Evolutionary conservation across 1,140 invertebrate genomes (phyloP).

Genomic region (Conus betulinus): DNA sequence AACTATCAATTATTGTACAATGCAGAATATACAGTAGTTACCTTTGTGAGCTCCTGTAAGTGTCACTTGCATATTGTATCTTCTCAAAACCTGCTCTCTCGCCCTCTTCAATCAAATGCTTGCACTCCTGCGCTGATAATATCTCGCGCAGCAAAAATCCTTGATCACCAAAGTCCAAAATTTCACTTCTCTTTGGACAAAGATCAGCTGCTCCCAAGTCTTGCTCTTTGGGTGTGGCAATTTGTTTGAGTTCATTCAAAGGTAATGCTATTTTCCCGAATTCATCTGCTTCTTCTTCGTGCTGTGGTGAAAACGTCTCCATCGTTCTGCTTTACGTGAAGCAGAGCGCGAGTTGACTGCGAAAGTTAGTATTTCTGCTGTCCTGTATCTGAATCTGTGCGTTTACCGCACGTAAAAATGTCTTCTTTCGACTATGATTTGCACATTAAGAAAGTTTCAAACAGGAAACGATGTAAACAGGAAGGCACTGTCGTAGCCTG

Average conservation of each 20-base stretch:
- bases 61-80: constrained; percentile 48
- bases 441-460: too few relatives aligned
- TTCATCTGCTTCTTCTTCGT: constrained; percentile 49
- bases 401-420: too few relatives aligned
- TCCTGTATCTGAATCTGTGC: too few relatives aligned
- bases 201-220: not conserved
- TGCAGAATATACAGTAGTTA: constrained; percentile 16
- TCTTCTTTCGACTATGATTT: too few relatives aligned
- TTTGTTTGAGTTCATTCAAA: constrained; percentile 32
- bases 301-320: not conserved
- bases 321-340: not conserved
- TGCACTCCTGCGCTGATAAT: constrained; percentile 55
- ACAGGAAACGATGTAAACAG: too few relatives aligned
- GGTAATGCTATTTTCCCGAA: constrained; percentile 49
- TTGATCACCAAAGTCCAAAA: constrained; percentile 63
- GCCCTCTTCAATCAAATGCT: constrained; percentile 55
- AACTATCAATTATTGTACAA: too few relatives aligned
- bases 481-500: too few relatives aligned
- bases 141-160: constrained; percentile 62
- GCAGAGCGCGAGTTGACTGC: too few relatives aligned
- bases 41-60: constrained; percentile 63
- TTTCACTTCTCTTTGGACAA: constrained; percentile 45
- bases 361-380: too few relatives aligned
- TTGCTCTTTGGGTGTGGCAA: not conserved
- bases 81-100: constrained; percentile 60